Evolutionary conservation across 2,888 invertebrate genomes (phyloP), one percentile per base, ranked within the genome.

Genomic region (Drosophila pseudotakahashii): DNA sequence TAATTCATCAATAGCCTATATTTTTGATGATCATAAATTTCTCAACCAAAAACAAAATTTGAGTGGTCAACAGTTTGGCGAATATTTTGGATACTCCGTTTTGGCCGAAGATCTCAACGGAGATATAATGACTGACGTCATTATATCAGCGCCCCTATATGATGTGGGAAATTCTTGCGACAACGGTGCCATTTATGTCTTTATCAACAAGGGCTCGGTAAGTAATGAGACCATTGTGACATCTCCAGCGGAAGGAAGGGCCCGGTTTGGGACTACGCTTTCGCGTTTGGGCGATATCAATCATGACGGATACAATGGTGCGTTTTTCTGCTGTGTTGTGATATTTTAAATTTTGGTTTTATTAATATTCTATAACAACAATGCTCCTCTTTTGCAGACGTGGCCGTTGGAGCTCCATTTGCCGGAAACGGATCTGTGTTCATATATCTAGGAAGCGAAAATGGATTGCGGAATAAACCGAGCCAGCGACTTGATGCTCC

Each of bases 321-420:
- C 5, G 44, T 42, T 11, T 2, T 6, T 34, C 7, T 30, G 30
- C 30, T 30, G 7, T 30, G 3, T 7, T 7, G 30, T 30, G 7
- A 7, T 2, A 30, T 30, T 30, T 30, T 30, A 30, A 7, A 30
- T 30, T 7, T 26, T 26, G 23, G 2, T 30, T 30, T 30, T 30
- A 30, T n/a, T n/a, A 30, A 30, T 30, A 30, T 19, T 19, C 19
- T 19, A 19, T 2, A 19, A 19, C 19, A 19, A 19, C 19, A 19
- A 19, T 19, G 19, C 19, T 7, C 30, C 30, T 7, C 30, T 7
- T 30, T 30, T 30, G 30, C 13, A 13, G 44, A 45, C 26, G 26
- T 45, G 26, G 45, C 45, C 45, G 45, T 45, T 3, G 45, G 26
- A 45, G 45, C 45, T 9, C 45, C 45, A 9, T 45, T 45, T n/a